Evolutionary conservation across 2,888 invertebrate species (phyloP).

Genomic region (Lycaena phlaeas): DNA sequence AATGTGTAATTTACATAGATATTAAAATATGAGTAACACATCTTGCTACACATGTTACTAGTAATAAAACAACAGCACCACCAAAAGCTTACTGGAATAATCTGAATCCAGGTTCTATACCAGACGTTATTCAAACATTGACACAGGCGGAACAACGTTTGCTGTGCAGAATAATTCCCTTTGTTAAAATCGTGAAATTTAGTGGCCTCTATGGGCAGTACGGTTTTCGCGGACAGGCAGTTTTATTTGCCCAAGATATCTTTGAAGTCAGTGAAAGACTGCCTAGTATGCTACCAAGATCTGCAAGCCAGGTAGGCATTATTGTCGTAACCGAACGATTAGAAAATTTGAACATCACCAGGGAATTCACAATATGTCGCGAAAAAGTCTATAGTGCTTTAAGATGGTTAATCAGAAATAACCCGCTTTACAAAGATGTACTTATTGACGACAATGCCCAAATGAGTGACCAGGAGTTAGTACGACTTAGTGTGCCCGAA

Average conservation of each 20-base stretch:
- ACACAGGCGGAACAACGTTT: slow-evolving; percentile 21
- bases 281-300: slow-evolving; percentile 16
- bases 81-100: slow-evolving; percentile 23
- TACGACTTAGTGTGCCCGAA: slow-evolving; percentile 8
- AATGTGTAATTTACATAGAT: slow-evolving; percentile 10
- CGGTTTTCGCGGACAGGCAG: slow-evolving; percentile 21
- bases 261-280: neutral
- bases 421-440: slow-evolving; percentile 15
- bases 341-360: slow-evolving; percentile 14
- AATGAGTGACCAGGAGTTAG: slow-evolving; percentile 13
- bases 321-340: slow-evolving; percentile 15
- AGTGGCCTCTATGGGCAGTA: slow-evolving; percentile 20
- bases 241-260: slow-evolving; percentile 15
- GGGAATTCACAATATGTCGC: slow-evolving; percentile 10
- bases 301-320: slow-evolving; percentile 12
- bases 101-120: slow-evolving; percentile 21
- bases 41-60: slow-evolving; percentile 17
- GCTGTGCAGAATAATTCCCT: slow-evolving; percentile 20
- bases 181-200: slow-evolving; percentile 20
- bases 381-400: neutral
- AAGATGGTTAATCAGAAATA: slow-evolving; percentile 8
- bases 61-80: slow-evolving; percentile 20
- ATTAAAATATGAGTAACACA: too few species aligned
- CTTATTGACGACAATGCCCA: slow-evolving; percentile 10
- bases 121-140: slow-evolving; percentile 18